A percentile compares a stretch with the other conserved stretches of the same genome.
phyloP scores from a whole-genome alignment of 2,888 invertebrate genomes.

The Lepidocyrtinus sp. region DNA sequence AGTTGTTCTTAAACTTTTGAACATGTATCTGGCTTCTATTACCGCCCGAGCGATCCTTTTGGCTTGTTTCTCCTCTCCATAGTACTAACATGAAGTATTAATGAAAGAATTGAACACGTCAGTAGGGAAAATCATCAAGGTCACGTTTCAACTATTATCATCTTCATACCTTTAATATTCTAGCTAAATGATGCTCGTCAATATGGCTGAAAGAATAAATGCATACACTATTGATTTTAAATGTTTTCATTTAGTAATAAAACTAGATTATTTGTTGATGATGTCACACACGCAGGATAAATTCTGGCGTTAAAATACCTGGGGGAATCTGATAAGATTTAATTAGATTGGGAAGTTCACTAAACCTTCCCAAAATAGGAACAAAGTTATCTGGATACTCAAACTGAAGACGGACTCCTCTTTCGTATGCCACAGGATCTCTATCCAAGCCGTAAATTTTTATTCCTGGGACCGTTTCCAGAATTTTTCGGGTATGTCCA shows the following conservation, averaged over 20 bases:
- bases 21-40: conserved; percentile 85
- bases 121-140: neutral
- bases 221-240: too few relatives aligned
- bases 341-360: conserved; percentile 84
- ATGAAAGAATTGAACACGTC: neutral
- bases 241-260: too few relatives aligned
- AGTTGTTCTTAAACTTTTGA: conserved; percentile 85
- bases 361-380: conserved; percentile 90
- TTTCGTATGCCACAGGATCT: conserved; percentile 85
- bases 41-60: conserved; percentile 90
- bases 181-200: conserved; percentile 83
- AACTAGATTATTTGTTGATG: too few relatives aligned
- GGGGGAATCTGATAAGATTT: conserved; percentile 76
- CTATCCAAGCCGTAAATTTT: conserved; percentile 88
- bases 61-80: conserved; percentile 92
- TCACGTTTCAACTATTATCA: too few relatives aligned
- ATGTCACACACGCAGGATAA: too few relatives aligned
- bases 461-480: conserved; percentile 79
- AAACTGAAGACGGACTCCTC: conserved; percentile 79
- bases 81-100: too few relatives aligned
- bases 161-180: conserved; percentile 79
- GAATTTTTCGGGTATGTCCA: conserved; percentile 85
- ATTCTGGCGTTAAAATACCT: too few relatives aligned
- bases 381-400: conserved; percentile 81
- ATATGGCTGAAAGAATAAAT: too few relatives aligned